Base-by-base conservation (phyloP, 2,797 vertebrate genomes). In the Thalassophryne amazonica region DNA sequence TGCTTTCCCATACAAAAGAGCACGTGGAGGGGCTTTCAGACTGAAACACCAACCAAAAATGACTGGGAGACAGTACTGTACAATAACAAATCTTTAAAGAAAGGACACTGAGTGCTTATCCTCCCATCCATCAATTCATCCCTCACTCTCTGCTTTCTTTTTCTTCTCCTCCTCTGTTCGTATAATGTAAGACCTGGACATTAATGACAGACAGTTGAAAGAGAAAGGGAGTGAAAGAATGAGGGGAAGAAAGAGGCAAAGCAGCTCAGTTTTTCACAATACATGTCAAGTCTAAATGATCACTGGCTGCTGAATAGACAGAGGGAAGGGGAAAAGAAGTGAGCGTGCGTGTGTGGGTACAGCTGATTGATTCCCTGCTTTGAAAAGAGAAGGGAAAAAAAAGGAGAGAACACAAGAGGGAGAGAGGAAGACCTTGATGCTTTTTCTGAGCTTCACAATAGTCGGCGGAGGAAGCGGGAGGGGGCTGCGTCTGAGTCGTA, bases 221-320 rank as follows among this genome's bases (percentile, higher is more conserved):
- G 85, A 85, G 77, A 84, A 83, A 82, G 69, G 77, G 76, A 75
- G 76, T 69, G 80, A 80, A 80, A 82, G 84, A 82, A 85, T 82
- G 62, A 86, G 79, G 76, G 69, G 76, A 84, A 84, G 79, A 85
- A 81, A 88, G 91, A 89, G 88, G 90, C 90, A 88, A 90, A 92
- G 90, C 91, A 89, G 91, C 91, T 93, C 89, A 88, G 91, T 92
- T 93, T 91, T 93, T 93, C 93, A 96, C 94, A 96, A 95, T 95
- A 92, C 93, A 92, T 93, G 93, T 96, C 94, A 96, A 93, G 92
- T 93, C 93, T 95, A 94, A 96, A 94, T 94, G 93, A 95, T 96
- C 94, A 92, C 94, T 89, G 90, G 89, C 93, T 92, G 89, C 88
- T 95, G 93, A 95, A 94, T 93, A 92, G 93, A 91, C 88, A 87